Conservation (phyloP, 1,140 invertebrate genomes). For the Macrobrachium nipponense region DNA sequence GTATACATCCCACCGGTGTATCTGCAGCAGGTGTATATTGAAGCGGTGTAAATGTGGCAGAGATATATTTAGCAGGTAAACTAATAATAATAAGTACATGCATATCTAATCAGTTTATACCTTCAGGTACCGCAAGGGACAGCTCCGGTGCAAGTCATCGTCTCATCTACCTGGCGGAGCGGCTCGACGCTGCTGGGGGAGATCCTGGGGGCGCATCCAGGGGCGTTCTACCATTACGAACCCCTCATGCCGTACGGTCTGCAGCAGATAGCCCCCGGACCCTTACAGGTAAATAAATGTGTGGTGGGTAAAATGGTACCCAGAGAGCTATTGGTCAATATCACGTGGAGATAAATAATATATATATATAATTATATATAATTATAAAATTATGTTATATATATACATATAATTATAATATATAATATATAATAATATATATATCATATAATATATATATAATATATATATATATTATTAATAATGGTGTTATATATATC, state of each 20-base stretch:
- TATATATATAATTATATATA: not conserved
- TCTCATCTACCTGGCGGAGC: conserved; percentile 67
- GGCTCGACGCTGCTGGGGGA: conserved; percentile 70
- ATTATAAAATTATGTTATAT: not conserved
- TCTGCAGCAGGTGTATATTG: too few relatives aligned
- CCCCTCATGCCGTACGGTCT: conserved; percentile 77
- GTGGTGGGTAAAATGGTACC: not conserved
- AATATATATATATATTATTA: not conserved
- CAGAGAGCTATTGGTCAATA: not conserved
- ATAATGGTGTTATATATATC: too few relatives aligned
- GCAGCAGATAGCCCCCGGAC: conserved; percentile 75
- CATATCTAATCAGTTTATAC: too few relatives aligned
- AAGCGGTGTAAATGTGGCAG: too few relatives aligned
- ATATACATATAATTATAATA: not conserved
- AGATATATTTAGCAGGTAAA: too few relatives aligned
- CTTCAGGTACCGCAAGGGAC: conserved; percentile 44
- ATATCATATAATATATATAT: not conserved
- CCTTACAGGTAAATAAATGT: not conserved
- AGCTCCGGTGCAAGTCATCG: conserved; percentile 55
- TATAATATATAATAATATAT: not conserved
- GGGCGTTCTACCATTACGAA: conserved; percentile 69
- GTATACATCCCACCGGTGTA: too few relatives aligned
- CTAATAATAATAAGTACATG: too few relatives aligned
- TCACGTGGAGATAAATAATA: not conserved
- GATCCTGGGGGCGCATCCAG: conserved; percentile 67